phyloP scores from a whole-genome alignment of 2,113 vertebrate species.

The Chloebia gouldiae region DNA sequence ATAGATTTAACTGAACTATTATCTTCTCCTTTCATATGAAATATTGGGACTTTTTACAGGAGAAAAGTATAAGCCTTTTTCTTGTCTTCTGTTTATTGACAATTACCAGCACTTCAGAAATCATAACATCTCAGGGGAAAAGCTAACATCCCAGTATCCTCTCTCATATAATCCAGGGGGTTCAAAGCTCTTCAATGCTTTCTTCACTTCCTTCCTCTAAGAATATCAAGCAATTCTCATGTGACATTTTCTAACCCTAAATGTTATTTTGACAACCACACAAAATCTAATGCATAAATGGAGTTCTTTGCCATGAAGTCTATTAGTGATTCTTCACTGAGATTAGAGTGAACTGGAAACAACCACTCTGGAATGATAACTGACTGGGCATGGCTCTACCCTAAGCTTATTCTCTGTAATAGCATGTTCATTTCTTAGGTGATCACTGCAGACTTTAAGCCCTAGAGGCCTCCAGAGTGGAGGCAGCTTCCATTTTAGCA shows the following conservation, averaged over 20 bases:
- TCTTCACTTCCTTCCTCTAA: neutral
- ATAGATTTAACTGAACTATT: neutral
- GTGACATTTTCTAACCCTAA: neutral
- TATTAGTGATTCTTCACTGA: neutral
- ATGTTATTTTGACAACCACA: neutral
- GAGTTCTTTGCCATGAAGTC: neutral
- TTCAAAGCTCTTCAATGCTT: neutral
- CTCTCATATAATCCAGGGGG: neutral
- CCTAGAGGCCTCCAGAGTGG: neutral
- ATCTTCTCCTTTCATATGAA: neutral
- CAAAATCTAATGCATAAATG: neutral
- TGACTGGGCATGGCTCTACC: neutral
- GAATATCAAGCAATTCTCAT: neutral
- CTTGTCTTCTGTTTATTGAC: neutral
- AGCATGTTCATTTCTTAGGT: neutral
- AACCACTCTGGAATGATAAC: neutral
- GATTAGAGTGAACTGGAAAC: neutral
- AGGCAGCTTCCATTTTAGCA: neutral
- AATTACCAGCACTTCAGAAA: neutral
- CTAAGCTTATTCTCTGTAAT: neutral
- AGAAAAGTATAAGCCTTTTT: neutral
- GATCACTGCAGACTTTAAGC: neutral
- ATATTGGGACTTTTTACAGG: neutral
- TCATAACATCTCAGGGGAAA: neutral
- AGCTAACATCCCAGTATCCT: neutral